Evolutionary conservation across 1,140 invertebrate genomes (phyloP), one percentile per base, ranked within the genome.

Genomic region (Trachymyrmex septentrionalis): DNA sequence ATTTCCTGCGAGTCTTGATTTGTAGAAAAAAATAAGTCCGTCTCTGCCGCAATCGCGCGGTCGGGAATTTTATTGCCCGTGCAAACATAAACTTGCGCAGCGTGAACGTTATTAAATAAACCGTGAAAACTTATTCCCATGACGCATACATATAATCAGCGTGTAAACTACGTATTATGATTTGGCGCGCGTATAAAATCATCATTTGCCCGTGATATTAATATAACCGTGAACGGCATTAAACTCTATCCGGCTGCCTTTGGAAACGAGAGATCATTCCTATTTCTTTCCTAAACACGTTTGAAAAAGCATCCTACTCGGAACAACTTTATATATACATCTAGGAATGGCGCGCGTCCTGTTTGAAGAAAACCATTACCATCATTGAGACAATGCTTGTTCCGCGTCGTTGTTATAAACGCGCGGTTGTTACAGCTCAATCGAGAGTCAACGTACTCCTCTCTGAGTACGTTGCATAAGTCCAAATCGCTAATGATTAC

Each of bases 91-190:
- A 89, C 21, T 67, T 38, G 34, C 75, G 66, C 85, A 27, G 59
- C 48, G n/a, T 38, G 72, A 82, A 69, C 76, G 67, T 89, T 86
- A 86, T 87, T 87, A 85, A 90, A 90, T 89, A 90, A 89, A 90
- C 88, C 88, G 78, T 89, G 85, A 76, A 87, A 87, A 89, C 53
- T 88, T 67, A 67, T 89, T 89, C 85, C 85, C 85, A 89, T 57
- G 88, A 66, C 66, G 53, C 27, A 55, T 34, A 34, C 72, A 12
- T 61, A 9, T 59, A 75, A 80, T 86, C 84, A 61, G 24, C 77
- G 48, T 57, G 78, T 55, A 78, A 80, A 86, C 50, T 34, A 87
- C 57, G 77, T 59, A 63, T 50, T 82, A 89, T 50, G 73, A 81
- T 87, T 87, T 78, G 67, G 66, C 69, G 88, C 66, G 86, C 78